These are phyloP conservation scores for Peromyscus nudipes DNA, from an alignment of 2,797 vertebrate genomes.

Conservation along the genomic window DNA sequence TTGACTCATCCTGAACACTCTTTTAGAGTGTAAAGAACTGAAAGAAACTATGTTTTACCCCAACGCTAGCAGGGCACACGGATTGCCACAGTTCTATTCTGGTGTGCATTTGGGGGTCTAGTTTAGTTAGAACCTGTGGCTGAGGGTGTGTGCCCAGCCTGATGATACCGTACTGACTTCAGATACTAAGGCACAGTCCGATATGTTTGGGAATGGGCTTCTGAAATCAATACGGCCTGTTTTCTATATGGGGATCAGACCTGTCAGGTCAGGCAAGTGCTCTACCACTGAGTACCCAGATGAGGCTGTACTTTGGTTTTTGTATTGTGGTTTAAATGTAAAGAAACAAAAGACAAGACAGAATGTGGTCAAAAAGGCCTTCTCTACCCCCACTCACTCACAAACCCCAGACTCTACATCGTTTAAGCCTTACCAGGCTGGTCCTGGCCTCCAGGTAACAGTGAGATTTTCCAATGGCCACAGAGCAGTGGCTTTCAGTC, in stretches of 20 bases:
- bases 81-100: background rate
- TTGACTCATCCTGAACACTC: constrained; percentile 46
- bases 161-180: background rate
- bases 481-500: background rate
- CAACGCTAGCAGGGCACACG: background rate
- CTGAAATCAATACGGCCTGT: background rate
- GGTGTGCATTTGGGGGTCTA: background rate
- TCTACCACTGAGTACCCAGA: background rate
- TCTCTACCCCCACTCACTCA: background rate
- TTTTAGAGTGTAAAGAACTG: constrained; percentile 14
- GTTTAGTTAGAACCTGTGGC: background rate
- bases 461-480: background rate
- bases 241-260: background rate
- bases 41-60: constrained; percentile 39
- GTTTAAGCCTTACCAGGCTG: background rate
- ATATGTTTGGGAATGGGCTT: background rate
- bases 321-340: constrained; percentile 34
- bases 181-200: background rate
- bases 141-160: background rate
- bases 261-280: background rate
- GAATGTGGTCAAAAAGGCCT: background rate
- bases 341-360: background rate
- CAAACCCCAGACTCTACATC: background rate
- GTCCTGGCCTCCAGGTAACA: background rate
- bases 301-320: constrained; percentile 33